Evolutionary conservation across 2,888 invertebrate genomes (phyloP), one percentile per base, ranked within the genome.

Genomic region (Chironomus tentans): DNA sequence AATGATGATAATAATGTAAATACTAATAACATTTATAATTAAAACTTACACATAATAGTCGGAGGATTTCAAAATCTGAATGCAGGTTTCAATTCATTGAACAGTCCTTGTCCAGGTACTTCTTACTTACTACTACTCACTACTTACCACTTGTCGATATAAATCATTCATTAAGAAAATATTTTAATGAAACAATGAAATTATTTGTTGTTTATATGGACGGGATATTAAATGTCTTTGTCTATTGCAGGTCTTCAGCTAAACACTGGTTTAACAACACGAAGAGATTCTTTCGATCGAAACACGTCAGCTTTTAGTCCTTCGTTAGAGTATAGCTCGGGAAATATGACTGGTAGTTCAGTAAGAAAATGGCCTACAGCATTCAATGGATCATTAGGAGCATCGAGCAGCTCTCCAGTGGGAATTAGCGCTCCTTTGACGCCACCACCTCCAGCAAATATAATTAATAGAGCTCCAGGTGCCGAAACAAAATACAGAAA

Each of bases 401-500:
- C 83, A n/a, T 83, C 84, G 73, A 86, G 86, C 69, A 86, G 87
- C 77, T 84, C 84, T 79, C 87, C 87, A 21, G 81, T 87, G 77
- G 87, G 87, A 38, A 38, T 38, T 10, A 38, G 38, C 10, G 86
- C 87, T 77, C 87, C 87, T 12, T 78, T 84, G 47, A 91, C 92
- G 76, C 93, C 93, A 76, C 91, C 92, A 28, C 89, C 90, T 65
- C 87, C 88, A 78, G 86, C 89, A 13, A 87, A 89, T 70, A 83
- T 91, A 78, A 90, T 92, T 79, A 87, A 87, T 77, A 82, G 87
- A 77, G 97, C 97, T 78, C 97, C 97, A 56, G 96, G 96, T 78
- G 95, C 97, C 1, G 97, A 97, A 86, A 92, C 92, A 56, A 93
- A 93, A 82, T 92, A 89, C 82, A 86, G 92, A 79, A 92, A 84